phyloP scores from a whole-genome alignment of 2,797 vertebrate species.

The Tachyglossus aculeatus region DNA sequence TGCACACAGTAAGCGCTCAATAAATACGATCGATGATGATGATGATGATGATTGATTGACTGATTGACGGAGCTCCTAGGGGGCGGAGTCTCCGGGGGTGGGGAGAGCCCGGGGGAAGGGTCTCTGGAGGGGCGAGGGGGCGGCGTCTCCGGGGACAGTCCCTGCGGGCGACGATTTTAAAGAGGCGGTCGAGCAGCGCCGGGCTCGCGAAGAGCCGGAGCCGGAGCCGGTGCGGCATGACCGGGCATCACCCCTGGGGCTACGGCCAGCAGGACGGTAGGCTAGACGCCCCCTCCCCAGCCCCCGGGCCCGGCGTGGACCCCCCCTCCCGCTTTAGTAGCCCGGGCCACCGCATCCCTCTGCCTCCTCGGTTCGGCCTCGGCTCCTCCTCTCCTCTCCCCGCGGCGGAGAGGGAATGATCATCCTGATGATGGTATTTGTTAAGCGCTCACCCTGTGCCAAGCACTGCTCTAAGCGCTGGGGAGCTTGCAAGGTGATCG shows the following conservation, averaged over 20 bases:
- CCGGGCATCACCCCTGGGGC: conserved; percentile 86
- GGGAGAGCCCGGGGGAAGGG: background rate
- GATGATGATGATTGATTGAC: no score
- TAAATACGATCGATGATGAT: no score
- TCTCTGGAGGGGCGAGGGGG: conserved; percentile 5
- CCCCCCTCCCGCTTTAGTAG: background rate
- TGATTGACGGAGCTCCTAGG: background rate
- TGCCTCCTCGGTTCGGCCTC: background rate
- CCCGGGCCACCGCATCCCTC: background rate
- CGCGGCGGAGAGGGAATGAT: background rate
- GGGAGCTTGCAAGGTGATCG: background rate
- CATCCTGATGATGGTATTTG: no score
- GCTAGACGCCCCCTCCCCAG: conserved; percentile 32
- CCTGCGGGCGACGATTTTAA: conserved; percentile 61
- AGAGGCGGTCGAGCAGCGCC: conserved; percentile 71
- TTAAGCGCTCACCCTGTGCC: background rate
- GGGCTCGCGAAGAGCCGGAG: conserved; percentile 27
- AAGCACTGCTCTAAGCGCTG: background rate
- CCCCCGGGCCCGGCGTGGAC: background rate
- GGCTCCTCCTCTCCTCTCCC: background rate
- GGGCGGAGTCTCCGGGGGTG: background rate
- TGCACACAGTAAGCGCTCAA: no score
- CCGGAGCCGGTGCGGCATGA: conserved; percentile 75
- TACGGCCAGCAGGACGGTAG: conserved; percentile 93
- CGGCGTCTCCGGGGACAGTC: conserved; percentile 51